Evolutionary conservation across 2,888 invertebrate species (phyloP), one percentile per base, ranked within the genome.

Genomic region (Oegoconia quadripuncta): DNA sequence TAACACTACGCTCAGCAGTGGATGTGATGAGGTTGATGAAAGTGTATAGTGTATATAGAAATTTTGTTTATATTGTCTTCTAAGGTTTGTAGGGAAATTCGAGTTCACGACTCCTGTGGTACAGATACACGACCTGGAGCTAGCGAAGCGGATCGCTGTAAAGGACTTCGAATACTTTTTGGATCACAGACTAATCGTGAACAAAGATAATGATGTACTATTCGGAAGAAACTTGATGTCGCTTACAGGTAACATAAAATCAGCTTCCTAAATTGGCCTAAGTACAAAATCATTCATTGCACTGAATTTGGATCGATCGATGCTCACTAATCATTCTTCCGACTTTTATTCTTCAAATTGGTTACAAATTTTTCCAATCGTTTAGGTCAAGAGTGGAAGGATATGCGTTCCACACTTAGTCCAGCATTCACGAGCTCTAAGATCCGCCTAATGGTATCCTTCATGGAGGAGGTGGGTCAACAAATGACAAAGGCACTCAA

Each of bases 91-190:
- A 3, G 90, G 89, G 1, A 54, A 71, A 22, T 89, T 72, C 41
- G 88, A 88, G 50, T 76, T 89, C 16, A 42, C 66, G 0, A 68
- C 48, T 1, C 79, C 88, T 0, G 28, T 76, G 9, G 31, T 86
- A 1, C 45, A 88, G 35, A 46, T 90, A n/a, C 72, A 74, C 1
- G 89, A 89, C 54, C 62, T 86, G 0, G 89, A 89, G 5, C 40
- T 89, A 7, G 50, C 89, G 0, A 89, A 89, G 50, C 74, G 75
- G 46, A 67, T 90, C 6, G 60, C 81, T 0, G 71, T 90, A 0
- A 90, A 89, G 46, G 89, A 90, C 48, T 90, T 89, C 28, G 89
- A 89, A 42, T 58, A 84, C 46, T 90, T 90, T 50, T 45, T 80
- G 0, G 88, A 90, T 55, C 89, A 89, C 50, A 27, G 27, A 27